phyloP scores from a whole-genome alignment of 2,113 vertebrate species.

The Podarcis raffonei region DNA sequence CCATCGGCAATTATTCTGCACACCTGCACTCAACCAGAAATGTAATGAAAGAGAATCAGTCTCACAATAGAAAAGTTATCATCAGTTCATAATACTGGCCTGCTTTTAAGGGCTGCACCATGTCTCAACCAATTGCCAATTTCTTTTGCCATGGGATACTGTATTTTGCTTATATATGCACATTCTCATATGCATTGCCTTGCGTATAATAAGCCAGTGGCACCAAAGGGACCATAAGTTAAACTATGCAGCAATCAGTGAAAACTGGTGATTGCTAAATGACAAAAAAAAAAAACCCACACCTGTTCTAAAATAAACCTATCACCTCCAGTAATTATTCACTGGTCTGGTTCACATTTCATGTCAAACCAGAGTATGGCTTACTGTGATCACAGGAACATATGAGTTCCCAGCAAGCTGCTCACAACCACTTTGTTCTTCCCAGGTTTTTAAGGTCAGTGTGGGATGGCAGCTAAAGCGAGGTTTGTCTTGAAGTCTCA shows the following conservation, averaged over 20 bases:
- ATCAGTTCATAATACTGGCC: slow-evolving; percentile 42
- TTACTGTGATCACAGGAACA: too few relatives aligned
- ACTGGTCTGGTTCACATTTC: not conserved
- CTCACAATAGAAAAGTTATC: slow-evolving; percentile 61
- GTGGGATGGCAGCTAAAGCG: too few relatives aligned
- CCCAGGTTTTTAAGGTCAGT: too few relatives aligned
- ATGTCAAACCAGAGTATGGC: too few relatives aligned
- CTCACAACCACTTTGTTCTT: too few relatives aligned
- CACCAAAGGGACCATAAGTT: not conserved
- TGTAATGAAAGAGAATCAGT: slow-evolving; percentile 68
- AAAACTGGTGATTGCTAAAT: not conserved
- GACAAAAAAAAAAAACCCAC: not conserved
- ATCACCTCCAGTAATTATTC: not conserved
- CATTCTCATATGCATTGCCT: not conserved
- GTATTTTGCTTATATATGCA: slow-evolving; percentile 7
- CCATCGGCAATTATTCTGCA: slow-evolving; percentile 63
- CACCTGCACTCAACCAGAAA: slow-evolving; percentile 67
- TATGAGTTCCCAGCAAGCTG: too few relatives aligned
- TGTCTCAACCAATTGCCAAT: slow-evolving; percentile 48
- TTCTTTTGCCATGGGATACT: not conserved
- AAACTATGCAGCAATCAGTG: not conserved
- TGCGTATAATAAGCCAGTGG: not conserved
- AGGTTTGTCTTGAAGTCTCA: too few relatives aligned
- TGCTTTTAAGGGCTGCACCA: slow-evolving; percentile 25
- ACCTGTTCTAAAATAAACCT: not conserved